These are phyloP conservation scores for Pachyuromys duprasi DNA, from an alignment of 2,797 vertebrate genomes.

Conservation along the genomic window DNA sequence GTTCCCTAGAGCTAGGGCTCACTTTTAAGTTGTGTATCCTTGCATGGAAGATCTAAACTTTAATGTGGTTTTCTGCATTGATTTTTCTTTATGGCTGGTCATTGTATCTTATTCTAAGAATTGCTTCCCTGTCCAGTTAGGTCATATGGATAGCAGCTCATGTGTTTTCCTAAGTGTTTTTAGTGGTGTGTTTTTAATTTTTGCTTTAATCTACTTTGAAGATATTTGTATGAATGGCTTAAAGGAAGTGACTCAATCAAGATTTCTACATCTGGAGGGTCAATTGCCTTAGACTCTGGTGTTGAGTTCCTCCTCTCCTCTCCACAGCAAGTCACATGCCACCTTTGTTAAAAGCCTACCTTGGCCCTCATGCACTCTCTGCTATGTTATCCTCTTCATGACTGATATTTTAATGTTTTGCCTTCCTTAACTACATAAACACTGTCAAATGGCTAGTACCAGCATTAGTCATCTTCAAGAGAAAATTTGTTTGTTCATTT, in stretches of 20 bases:
- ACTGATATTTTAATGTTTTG: neutral
- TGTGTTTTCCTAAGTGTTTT: conserved; percentile 43
- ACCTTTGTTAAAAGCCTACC: neutral
- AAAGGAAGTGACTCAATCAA: neutral
- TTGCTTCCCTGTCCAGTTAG: conserved; percentile 25
- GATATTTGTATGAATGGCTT: neutral
- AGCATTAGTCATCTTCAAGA: neutral
- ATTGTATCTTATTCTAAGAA: conserved; percentile 66
- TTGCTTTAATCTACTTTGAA: conserved; percentile 50
- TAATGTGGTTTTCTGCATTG: conserved; percentile 46
- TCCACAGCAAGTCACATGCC: neutral
- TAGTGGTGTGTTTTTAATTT: conserved; percentile 50
- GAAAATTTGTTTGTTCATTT: neutral
- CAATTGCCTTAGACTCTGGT: neutral
- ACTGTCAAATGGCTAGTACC: neutral
- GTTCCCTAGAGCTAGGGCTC: neutral
- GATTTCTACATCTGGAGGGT: neutral
- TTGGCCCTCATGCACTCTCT: neutral
- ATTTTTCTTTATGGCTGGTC: conserved; percentile 46
- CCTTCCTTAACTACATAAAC: neutral
- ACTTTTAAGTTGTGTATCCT: conserved; percentile 43
- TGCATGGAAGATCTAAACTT: conserved; percentile 45
- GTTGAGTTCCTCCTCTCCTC: neutral
- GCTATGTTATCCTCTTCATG: neutral
- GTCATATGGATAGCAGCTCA: conserved; percentile 37